Base-by-base conservation (phyloP, 1,140 invertebrate species). In the Atopsyche davidsoni region DNA sequence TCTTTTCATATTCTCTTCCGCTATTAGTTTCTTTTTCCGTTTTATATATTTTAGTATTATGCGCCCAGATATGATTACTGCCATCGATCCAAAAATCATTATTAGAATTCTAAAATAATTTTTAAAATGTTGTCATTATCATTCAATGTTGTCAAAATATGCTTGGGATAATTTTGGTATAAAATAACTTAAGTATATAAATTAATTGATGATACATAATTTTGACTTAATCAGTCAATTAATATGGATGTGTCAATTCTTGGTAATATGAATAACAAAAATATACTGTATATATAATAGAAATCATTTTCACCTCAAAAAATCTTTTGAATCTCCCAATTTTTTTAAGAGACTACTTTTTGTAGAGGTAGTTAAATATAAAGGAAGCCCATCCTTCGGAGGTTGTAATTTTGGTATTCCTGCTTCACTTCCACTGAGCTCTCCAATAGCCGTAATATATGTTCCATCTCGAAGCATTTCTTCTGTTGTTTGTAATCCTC, bases 401-500 rank as follows among this genome's bases (percentile, higher is more conserved):
- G 83, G 79, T 64, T 85, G 82, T 59, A 87, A 71, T 59, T 78
- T 76, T 40, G 87, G 60, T 0, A 67, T 63, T 23, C 75, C 70
- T 1, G 69, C 69, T 54, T 79, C 75, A 16, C 75, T 68, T 45
- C 75, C 66, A 47, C 68, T 75, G 39, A 89, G 62, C 70, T 88
- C 84, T 17, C 86, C 86, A 44, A 87, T 79, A 21, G 82, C 86
- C 3, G 86, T 88, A 2, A 89, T 77, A 41, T 85, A 75, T 32
- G 82, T 80, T 25, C 84, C 85, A 63, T 83, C 82, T 4, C 83
- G 72, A 2, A 89, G 67, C 74, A 89, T 82, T 69, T 86, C 81
- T 66, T 89, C 87, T 13, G 85, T 88, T 1, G 81, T 83, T 64
- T 89, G 86, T 14, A 89, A 64, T 0, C 87, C 87, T 55, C 81